phyloP scores from a whole-genome alignment of 2,888 invertebrate species.

The Pilophorus perplexus region DNA sequence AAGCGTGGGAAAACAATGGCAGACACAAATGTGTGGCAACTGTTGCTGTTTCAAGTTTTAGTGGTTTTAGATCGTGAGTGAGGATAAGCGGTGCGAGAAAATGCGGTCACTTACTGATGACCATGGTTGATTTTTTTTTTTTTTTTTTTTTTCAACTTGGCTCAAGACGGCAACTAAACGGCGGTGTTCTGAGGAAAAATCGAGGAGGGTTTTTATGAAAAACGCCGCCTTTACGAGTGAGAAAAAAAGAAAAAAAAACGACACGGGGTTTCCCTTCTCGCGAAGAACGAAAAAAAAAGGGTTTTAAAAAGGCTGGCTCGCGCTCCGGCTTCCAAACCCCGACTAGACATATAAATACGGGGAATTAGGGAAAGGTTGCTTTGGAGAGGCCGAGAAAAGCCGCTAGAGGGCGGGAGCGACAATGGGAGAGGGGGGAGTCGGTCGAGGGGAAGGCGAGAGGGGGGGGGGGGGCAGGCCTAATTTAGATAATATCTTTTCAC shows the following conservation, averaged over 20 bases:
- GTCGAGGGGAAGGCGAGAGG: neutral
- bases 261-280: neutral
- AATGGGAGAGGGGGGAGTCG: constrained; percentile 23
- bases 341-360: constrained; percentile 45
- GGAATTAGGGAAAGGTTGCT: constrained; percentile 41
- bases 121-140: too few relatives aligned
- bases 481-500: constrained; percentile 45
- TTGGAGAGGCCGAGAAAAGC: constrained; percentile 1
- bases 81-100: too few relatives aligned
- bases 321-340: constrained; percentile 33
- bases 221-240: too few relatives aligned
- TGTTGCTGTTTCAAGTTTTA: too few relatives aligned
- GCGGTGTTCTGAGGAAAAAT: too few relatives aligned
- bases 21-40: too few relatives aligned
- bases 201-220: too few relatives aligned
- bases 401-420: neutral
- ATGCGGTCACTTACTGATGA: too few relatives aligned
- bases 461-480: constrained; percentile 39
- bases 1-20: too few relatives aligned
- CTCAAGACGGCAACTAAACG: too few relatives aligned
- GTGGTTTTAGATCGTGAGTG: too few relatives aligned
- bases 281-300: neutral
- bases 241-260: neutral
- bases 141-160: too few relatives aligned
- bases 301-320: constrained; percentile 16